Conservation (phyloP, 2,113 vertebrate species). For the Cariama cristata region DNA sequence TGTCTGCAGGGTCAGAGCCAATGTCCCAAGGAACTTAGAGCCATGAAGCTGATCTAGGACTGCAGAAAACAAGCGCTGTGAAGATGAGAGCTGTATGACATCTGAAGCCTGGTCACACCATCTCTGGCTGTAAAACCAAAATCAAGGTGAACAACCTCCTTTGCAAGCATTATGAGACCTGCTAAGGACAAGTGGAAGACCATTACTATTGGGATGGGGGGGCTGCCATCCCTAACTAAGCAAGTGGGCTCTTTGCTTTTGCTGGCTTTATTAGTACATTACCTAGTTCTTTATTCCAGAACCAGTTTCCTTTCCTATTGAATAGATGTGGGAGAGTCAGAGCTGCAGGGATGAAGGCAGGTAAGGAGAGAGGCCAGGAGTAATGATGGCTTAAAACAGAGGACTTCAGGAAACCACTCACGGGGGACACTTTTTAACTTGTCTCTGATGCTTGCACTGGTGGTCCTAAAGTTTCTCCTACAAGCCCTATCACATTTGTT, state of each 20-base stretch:
- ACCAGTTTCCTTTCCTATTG: not conserved
- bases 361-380: not conserved
- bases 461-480: not conserved
- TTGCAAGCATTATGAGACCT: not conserved
- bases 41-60: not conserved
- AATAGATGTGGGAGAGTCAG: not conserved
- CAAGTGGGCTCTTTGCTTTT: not conserved
- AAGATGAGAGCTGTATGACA: not conserved
- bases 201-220: not conserved
- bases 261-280: not conserved
- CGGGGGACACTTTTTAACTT: not conserved
- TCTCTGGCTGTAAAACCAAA: not conserved
- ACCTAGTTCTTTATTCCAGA: not conserved
- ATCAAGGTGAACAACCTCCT: not conserved
- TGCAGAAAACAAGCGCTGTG: not conserved
- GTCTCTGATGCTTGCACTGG: not conserved
- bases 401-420: not conserved
- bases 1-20: not conserved
- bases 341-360: not conserved
- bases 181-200: not conserved
- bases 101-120: not conserved
- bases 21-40: not conserved
- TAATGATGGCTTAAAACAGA: not conserved
- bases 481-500: not conserved
- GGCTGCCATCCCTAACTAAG: not conserved